Evolutionary conservation across 2,797 vertebrate genomes (phyloP).

Genomic region (Mico argentatus): DNA sequence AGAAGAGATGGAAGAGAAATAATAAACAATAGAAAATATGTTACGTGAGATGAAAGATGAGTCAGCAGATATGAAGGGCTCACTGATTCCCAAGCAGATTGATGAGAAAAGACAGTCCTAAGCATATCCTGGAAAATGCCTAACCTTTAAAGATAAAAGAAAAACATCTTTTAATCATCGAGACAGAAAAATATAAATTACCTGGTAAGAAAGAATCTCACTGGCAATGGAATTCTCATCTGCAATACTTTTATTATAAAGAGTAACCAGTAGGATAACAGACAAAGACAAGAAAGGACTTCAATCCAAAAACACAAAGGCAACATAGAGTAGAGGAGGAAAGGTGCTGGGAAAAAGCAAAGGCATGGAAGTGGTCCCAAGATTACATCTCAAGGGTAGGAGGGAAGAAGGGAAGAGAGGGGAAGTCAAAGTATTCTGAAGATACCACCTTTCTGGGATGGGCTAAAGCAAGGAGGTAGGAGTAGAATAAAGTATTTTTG

Average conservation of each 20-base stretch:
- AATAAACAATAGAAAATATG: neutral
- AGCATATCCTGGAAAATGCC: neutral
- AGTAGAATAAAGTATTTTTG: neutral
- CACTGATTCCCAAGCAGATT: neutral
- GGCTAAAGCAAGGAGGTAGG: neutral
- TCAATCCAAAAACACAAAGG: neutral
- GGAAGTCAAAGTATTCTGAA: neutral
- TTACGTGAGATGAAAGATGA: neutral
- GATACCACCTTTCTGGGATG: neutral
- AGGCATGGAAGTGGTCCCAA: neutral
- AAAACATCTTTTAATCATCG: neutral
- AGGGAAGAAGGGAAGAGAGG: neutral
- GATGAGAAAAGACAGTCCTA: neutral
- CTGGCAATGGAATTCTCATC: neutral
- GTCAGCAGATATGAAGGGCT: neutral
- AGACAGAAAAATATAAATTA: neutral
- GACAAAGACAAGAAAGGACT: neutral
- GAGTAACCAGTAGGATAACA: neutral
- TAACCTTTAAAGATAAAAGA: neutral
- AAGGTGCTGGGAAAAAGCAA: neutral
- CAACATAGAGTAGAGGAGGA: neutral
- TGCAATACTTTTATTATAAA: neutral
- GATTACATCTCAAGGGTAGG: neutral
- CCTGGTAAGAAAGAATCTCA: neutral
- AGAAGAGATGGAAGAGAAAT: neutral